Evolutionary conservation across 2,888 invertebrate genomes (phyloP).

Genomic region (Hypomecis atomaria): DNA sequence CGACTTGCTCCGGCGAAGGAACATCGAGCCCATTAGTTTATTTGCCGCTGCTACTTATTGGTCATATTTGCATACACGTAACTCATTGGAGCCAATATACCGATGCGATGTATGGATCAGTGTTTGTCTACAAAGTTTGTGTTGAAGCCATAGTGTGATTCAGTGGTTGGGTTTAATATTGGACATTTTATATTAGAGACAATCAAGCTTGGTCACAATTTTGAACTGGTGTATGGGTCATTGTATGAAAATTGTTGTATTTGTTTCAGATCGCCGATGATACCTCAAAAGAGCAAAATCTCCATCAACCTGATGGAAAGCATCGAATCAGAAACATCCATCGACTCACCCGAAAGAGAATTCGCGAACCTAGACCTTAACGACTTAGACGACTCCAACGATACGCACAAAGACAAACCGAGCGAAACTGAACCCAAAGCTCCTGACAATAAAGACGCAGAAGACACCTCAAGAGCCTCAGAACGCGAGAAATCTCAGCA

Average conservation of each 20-base stretch:
- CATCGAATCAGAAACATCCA: conserved; percentile 81
- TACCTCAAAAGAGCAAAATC: conserved; percentile 77
- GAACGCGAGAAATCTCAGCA: conserved; percentile 52
- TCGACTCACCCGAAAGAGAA: conserved; percentile 79
- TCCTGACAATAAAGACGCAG: conserved; percentile 54
- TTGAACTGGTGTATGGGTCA: no score
- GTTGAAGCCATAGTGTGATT: no score
- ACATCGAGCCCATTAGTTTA: no score
- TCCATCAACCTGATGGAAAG: conserved; percentile 83
- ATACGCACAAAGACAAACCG: conserved; percentile 58
- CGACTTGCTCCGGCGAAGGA: no score
- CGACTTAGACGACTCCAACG: conserved; percentile 70
- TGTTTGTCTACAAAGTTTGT: no score
- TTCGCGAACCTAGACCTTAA: conserved; percentile 76
- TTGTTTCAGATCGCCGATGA: conserved; percentile 78
- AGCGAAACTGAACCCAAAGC: conserved; percentile 55
- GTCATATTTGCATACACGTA: no score
- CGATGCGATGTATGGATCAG: no score
- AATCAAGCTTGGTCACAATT: no score
- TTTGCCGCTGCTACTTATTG: no score
- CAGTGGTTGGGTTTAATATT: no score
- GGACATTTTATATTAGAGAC: no score
- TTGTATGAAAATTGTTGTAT: background rate
- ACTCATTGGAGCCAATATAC: no score
- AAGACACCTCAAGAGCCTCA: conserved; percentile 63